A percentile compares a stretch with the other conserved stretches of the same genome.
Conservation (phyloP, 2,888 invertebrate genomes). For the Deroplatys truncata region DNA sequence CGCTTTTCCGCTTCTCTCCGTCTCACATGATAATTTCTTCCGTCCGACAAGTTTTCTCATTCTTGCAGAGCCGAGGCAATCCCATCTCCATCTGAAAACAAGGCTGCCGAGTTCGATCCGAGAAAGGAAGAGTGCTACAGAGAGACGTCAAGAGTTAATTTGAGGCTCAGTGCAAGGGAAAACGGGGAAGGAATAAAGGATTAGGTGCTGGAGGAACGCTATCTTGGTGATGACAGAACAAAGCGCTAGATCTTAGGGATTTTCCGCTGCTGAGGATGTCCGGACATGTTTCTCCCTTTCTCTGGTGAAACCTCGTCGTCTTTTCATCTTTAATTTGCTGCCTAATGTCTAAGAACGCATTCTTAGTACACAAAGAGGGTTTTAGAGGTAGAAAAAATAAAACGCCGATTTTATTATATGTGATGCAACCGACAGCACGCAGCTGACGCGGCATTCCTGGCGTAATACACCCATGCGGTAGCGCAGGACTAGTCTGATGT, state of each 20-base stretch:
- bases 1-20: background rate
- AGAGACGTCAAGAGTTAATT: conserved; percentile 8
- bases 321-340: background rate
- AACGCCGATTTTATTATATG: too few species aligned
- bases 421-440: too few species aligned
- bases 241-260: background rate
- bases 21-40: background rate
- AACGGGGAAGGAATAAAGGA: background rate
- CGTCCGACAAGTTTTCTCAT: background rate
- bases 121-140: background rate
- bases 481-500: too few species aligned
- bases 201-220: background rate
- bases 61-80: background rate
- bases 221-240: background rate
- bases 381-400: too few species aligned
- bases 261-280: background rate
- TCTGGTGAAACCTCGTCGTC: background rate
- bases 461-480: too few species aligned
- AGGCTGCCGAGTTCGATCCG: background rate
- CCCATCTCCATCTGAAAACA: background rate
- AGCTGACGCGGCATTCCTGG: too few species aligned
- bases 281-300: background rate
- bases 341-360: too few species aligned
- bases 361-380: too few species aligned
- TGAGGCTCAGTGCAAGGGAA: background rate